Evolutionary conservation across 1,140 invertebrate species (phyloP).

Genomic region (Frieseomelitta varia): DNA sequence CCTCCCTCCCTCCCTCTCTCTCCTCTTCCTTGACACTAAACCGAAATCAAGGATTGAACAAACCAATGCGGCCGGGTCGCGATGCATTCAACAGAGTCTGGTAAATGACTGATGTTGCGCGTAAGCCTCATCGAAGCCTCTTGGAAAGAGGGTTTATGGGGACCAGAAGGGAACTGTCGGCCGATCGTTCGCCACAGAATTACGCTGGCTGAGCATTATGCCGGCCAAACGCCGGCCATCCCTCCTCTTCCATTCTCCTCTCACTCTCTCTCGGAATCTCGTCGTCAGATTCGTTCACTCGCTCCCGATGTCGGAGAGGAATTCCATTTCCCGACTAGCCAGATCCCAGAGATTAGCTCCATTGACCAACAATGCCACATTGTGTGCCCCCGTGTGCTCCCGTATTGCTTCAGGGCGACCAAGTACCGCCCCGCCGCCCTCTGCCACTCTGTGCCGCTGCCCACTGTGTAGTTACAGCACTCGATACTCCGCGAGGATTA

Average conservation of each 20-base stretch:
- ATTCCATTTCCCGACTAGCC: slow-evolving; percentile 59
- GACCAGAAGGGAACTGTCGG: slow-evolving; percentile 49
- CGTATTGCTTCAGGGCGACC: slow-evolving; percentile 28
- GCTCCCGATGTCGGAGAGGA: slow-evolving; percentile 44
- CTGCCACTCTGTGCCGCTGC: neutral
- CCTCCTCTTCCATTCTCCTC: no score
- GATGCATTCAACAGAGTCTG: slow-evolving; percentile 31
- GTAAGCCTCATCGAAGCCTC: slow-evolving; percentile 48
- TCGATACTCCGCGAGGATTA: slow-evolving; percentile 6
- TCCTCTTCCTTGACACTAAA: neutral
- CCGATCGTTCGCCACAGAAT: slow-evolving; percentile 67
- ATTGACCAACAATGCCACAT: slow-evolving; percentile 67
- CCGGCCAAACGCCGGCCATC: slow-evolving; percentile 36
- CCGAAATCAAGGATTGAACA: slow-evolving; percentile 2
- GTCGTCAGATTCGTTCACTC: neutral
- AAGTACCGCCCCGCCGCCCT: slow-evolving; percentile 6
- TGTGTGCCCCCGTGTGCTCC: slow-evolving; percentile 26
- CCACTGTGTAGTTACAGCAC: neutral
- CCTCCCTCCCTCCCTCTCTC: neutral
- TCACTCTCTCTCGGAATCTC: neutral
- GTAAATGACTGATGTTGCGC: slow-evolving; percentile 52
- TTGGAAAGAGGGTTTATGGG: slow-evolving; percentile 55
- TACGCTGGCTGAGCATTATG: slow-evolving; percentile 65
- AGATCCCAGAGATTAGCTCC: slow-evolving; percentile 67
- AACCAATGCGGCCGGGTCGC: neutral